A percentile compares a stretch with the other conserved stretches of the same genome.
phyloP scores from a whole-genome alignment of 2,113 vertebrate species.

The Labrus mixtus region DNA sequence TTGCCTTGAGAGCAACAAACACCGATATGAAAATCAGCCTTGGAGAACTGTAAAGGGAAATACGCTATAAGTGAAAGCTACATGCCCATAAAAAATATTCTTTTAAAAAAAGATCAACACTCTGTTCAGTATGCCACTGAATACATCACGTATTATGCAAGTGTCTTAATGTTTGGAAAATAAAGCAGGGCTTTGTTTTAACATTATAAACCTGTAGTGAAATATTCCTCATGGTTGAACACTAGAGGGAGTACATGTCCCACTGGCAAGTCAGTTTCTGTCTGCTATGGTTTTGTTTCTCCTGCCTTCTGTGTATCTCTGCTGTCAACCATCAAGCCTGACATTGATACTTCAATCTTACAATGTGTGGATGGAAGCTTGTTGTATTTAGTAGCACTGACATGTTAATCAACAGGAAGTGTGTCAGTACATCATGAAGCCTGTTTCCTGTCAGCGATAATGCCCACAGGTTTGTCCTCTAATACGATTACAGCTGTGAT shows the following conservation, averaged over 20 bases:
- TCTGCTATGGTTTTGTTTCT: neutral
- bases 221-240: slow-evolving; percentile 12
- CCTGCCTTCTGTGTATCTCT: neutral
- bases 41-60: neutral
- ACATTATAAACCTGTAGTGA: neutral
- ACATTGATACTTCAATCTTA: neutral
- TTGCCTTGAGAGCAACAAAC: slow-evolving; percentile 5
- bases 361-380: neutral
- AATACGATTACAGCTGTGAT: slow-evolving; percentile 16
- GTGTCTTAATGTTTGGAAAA: neutral
- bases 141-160: neutral
- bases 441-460: neutral
- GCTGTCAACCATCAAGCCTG: neutral
- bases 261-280: neutral
- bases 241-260: slow-evolving; percentile 27
- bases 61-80: neutral
- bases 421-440: neutral
- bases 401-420: neutral
- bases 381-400: neutral
- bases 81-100: neutral
- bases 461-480: neutral
- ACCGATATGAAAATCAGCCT: neutral
- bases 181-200: neutral
- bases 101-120: neutral
- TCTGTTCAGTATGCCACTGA: neutral